phyloP scores from a whole-genome alignment of 2,113 vertebrate genomes.

The Axis porcinus region DNA sequence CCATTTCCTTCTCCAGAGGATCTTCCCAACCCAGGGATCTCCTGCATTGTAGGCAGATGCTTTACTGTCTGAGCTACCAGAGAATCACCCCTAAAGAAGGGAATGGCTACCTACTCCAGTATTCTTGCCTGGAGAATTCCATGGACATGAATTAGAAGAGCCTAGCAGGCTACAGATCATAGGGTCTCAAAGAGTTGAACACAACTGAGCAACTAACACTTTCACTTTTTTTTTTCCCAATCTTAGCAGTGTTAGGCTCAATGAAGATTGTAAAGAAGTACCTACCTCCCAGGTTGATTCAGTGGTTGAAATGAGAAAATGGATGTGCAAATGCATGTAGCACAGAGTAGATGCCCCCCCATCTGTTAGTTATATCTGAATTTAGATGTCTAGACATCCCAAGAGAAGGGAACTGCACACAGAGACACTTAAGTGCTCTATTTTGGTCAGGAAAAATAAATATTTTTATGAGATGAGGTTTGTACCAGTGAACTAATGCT shows the following conservation, averaged over 20 bases:
- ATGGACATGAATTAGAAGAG: not conserved
- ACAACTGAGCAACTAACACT: not conserved
- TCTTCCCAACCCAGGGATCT: no score
- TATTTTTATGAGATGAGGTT: not conserved
- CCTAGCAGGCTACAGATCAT: not conserved
- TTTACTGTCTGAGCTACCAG: no score
- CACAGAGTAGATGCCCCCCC: not conserved
- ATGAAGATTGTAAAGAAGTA: not conserved
- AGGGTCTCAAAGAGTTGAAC: not conserved
- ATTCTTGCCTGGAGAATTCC: not conserved
- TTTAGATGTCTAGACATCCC: not conserved
- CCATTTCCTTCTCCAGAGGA: no score
- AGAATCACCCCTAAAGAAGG: not conserved
- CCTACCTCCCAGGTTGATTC: not conserved
- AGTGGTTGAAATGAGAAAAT: not conserved
- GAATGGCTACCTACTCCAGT: not conserved
- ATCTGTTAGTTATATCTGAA: not conserved
- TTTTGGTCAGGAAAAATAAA: slow-evolving; percentile 22
- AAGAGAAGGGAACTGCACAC: not conserved
- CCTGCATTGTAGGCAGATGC: no score
- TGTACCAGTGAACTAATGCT: not conserved
- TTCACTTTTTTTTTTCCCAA: not conserved
- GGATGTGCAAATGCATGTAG: not conserved
- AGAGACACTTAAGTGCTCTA: not conserved
- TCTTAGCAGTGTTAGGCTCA: not conserved